Evolutionary conservation across 1,140 invertebrate genomes (phyloP).

Genomic region (Drosophila carrolli): DNA sequence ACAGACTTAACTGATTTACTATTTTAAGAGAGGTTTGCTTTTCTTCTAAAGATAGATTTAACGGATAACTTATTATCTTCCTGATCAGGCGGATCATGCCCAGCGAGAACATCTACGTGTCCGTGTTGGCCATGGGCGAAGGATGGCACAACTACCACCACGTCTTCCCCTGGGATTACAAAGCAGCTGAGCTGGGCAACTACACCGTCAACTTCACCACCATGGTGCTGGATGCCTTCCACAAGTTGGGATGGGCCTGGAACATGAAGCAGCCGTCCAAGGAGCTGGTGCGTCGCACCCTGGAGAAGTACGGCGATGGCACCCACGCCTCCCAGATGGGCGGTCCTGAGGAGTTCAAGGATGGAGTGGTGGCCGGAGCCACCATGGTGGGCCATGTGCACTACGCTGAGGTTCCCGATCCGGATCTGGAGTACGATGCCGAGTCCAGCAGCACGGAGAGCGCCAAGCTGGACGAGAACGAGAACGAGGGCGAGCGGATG

Average conservation of each 20-base stretch:
- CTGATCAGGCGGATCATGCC: conserved; percentile 88
- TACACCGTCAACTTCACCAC: conserved; percentile 83
- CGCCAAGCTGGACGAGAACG: conserved; percentile 80
- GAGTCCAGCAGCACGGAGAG: conserved; percentile 82
- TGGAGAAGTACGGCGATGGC: conserved; percentile 88
- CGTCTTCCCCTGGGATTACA: conserved; percentile 92
- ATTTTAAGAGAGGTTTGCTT: too few species aligned
- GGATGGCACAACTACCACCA: conserved; percentile 98
- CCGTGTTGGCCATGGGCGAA: conserved; percentile 88
- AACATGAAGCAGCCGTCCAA: conserved; percentile 89
- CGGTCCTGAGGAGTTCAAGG: conserved; percentile 3
- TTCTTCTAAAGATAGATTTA: neutral
- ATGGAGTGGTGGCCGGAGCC: conserved; percentile 9
- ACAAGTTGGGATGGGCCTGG: conserved; percentile 92
- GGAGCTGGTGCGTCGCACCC: conserved; percentile 85
- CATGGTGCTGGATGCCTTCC: conserved; percentile 90
- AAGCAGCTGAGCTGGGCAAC: conserved; percentile 88
- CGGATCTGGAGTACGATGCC: conserved; percentile 72
- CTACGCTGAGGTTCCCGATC: conserved; percentile 75
- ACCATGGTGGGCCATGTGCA: conserved; percentile 65
- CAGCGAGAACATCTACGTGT: conserved; percentile 87
- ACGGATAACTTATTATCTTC: neutral
- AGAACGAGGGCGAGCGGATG: conserved; percentile 72
- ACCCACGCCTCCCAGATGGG: conserved; percentile 79
- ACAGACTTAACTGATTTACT: too few species aligned